Percentiles rank a stretch among this genome's conserved stretches.
Evolutionary conservation across 2,888 invertebrate species (phyloP).

Genomic region (Helicoverpa assulta): DNA sequence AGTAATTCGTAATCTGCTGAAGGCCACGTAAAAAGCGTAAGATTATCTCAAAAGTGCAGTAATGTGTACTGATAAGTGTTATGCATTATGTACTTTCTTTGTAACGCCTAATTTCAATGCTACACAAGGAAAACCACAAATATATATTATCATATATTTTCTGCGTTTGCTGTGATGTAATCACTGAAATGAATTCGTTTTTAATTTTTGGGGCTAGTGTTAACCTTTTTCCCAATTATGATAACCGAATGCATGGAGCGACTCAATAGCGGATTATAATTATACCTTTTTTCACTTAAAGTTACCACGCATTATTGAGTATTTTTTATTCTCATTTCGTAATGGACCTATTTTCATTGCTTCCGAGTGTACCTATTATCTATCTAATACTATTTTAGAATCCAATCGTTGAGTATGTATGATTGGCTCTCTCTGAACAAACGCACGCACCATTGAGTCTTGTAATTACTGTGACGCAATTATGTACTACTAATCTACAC

Average conservation of each 20-base stretch:
- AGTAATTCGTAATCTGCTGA: neutral
- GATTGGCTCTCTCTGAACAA: slow-evolving; percentile 14
- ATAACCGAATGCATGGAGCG: no score
- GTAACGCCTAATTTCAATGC: neutral
- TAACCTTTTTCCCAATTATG: no score
- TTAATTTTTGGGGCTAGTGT: no score
- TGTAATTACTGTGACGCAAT: slow-evolving; percentile 55
- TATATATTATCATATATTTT: neutral
- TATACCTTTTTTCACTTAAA: no score
- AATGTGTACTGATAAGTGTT: neutral
- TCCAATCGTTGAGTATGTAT: neutral
- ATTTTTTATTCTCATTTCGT: no score
- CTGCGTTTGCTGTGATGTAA: neutral
- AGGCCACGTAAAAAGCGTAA: neutral
- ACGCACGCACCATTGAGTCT: slow-evolving; percentile 39
- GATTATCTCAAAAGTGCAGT: neutral
- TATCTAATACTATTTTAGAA: neutral
- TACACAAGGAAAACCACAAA: neutral
- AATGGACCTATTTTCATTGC: neutral
- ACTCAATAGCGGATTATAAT: no score
- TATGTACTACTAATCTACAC: slow-evolving; percentile 7
- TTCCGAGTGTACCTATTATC: slow-evolving; percentile 1
- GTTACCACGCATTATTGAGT: no score
- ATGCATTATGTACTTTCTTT: neutral
- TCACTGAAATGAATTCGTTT: no score